Conservation (phyloP, 2,113 vertebrate species). For the Apteryx mantelli region DNA sequence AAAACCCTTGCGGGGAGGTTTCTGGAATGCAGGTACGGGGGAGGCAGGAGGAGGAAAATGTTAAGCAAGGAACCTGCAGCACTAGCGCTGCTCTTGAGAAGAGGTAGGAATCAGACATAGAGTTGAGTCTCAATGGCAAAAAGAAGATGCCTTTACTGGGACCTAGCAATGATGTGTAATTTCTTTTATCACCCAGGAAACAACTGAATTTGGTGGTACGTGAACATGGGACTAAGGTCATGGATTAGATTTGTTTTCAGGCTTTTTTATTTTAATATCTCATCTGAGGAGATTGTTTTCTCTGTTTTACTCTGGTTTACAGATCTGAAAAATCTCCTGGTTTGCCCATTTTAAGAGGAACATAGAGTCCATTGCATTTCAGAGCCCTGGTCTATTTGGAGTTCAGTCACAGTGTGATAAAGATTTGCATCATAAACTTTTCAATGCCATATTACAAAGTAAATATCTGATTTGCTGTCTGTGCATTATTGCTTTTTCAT, state of each 20-base stretch:
- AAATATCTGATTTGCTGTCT: neutral
- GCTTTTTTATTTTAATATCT: neutral
- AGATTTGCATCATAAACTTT: neutral
- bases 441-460: neutral
- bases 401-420: neutral
- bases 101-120: too few species aligned
- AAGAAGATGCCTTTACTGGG: neutral
- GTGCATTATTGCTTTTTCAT: neutral
- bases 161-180: neutral
- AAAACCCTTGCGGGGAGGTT: too few species aligned
- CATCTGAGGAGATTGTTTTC: neutral
- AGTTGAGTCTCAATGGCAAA: neutral
- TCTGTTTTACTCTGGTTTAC: neutral
- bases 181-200: neutral
- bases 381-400: fast-evolving
- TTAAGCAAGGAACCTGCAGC: too few species aligned
- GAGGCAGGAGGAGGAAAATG: too few species aligned
- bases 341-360: neutral
- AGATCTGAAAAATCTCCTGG: neutral
- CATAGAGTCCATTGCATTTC: neutral
- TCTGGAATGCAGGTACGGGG: too few species aligned
- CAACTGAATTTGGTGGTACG: neutral
- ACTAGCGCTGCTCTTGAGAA: too few species aligned
- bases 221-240: neutral
- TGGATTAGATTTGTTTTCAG: neutral